phyloP scores from a whole-genome alignment of 2,888 invertebrate genomes.

The Tetragonisca angustula region DNA sequence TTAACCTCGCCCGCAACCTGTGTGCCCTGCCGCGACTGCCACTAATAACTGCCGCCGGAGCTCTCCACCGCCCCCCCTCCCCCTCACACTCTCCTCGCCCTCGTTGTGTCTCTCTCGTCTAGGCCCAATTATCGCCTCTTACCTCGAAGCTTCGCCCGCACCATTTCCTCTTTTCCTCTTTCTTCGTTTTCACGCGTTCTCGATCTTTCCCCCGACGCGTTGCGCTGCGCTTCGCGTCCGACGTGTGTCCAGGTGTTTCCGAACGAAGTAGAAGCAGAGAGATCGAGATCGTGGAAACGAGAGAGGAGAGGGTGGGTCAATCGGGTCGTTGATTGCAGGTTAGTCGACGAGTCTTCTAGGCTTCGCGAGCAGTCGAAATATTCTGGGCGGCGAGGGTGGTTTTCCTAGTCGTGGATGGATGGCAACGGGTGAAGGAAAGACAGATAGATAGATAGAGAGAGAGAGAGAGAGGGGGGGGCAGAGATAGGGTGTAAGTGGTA shows the following conservation, averaged over 20 bases:
- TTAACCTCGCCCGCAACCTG: constrained; percentile 72
- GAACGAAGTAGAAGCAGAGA: no score
- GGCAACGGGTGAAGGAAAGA: constrained; percentile 11
- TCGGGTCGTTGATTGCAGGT: constrained; percentile 66
- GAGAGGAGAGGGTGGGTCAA: constrained; percentile 57
- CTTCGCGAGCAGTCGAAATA: constrained; percentile 66
- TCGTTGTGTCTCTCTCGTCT: constrained; percentile 16
- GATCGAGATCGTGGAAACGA: constrained; percentile 9
- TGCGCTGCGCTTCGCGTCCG: no score
- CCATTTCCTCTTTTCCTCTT: background rate
- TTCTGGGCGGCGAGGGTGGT: constrained; percentile 56
- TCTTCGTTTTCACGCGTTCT: no score
- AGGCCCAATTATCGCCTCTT: constrained; percentile 23
- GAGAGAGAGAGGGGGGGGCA: background rate
- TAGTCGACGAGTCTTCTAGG: constrained; percentile 11
- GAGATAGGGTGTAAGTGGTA: constrained; percentile 20
- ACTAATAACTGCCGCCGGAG: constrained; percentile 64
- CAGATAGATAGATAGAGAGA: background rate
- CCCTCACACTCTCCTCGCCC: no score
- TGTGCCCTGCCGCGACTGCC: constrained; percentile 60
- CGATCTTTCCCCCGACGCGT: no score
- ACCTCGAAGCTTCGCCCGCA: background rate
- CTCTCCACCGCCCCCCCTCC: background rate
- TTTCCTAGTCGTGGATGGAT: constrained; percentile 46
- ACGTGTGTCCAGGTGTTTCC: no score